These are phyloP conservation scores for Cloeon dipterum DNA, from an alignment of 2,888 invertebrate genomes.

Conservation along the genomic window DNA sequence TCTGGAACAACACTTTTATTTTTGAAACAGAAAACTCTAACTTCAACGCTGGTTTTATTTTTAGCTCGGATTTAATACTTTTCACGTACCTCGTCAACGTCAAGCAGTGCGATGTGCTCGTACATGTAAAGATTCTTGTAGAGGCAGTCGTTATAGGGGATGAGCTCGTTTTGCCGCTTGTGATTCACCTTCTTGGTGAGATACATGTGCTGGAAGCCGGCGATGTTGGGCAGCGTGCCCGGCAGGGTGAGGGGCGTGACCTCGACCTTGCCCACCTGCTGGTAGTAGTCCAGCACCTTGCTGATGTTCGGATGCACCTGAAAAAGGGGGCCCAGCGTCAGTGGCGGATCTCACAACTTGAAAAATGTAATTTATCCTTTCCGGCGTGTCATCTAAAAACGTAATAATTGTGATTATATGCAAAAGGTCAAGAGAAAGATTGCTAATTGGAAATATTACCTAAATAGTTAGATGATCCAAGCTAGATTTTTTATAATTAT, in stretches of 20 bases:
- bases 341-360: no score
- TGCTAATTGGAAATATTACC: no score
- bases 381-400: no score
- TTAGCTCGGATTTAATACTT: no score
- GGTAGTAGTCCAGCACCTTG: slow-evolving; percentile 47
- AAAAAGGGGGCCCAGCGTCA: background rate
- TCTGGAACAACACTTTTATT: no score
- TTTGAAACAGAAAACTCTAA: no score
- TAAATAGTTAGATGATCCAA: no score
- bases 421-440: no score
- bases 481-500: no score
- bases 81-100: slow-evolving; percentile 91
- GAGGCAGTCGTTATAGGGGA: slow-evolving; percentile 90
- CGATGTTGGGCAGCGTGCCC: slow-evolving; percentile 74
- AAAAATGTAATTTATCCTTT: no score
- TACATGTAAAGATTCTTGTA: slow-evolving; percentile 82
- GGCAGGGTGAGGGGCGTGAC: slow-evolving; percentile 66
- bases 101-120: slow-evolving; percentile 71
- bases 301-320: slow-evolving; percentile 85
- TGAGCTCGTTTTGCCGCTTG: slow-evolving; percentile 83
- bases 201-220: slow-evolving; percentile 71
- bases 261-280: slow-evolving; percentile 37
- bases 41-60: no score
- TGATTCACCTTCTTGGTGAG: slow-evolving; percentile 77
- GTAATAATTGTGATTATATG: no score